Evolutionary conservation across 2,797 vertebrate species (phyloP), one percentile per base, ranked within the genome.

Genomic region (Enteromius anoplus): DNA sequence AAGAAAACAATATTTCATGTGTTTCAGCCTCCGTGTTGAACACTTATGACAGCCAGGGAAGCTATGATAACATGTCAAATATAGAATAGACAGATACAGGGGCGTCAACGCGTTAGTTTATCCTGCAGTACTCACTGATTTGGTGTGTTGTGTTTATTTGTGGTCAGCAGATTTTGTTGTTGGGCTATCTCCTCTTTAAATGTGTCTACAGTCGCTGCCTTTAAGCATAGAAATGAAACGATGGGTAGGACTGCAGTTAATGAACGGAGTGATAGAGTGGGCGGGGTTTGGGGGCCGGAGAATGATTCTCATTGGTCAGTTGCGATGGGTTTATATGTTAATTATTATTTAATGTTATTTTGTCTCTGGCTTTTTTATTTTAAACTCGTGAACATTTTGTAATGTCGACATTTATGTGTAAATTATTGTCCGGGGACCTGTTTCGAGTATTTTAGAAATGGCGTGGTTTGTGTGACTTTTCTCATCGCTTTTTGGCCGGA

Each of bases 221-320:
- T 66, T 45, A 32, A 76, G 34, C 49, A 10, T 23, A 69, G 72
- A 82, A 76, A 75, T 42, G 65, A 2, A 75, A 15, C 0, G 12
- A 65, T 15, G 4, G 37, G 34, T 0, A 0, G 4, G 40, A 23
- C 8, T 19, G 1, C 17, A 1, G 9, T 9, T 19, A 40, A 15
- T 2, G 1, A 7, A 3, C 0, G 0, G 5, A 0, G 1, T 32
- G 0, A 0, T 8, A 0, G 15, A 60, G 4, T n/a, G 64, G 81
- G 81, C 81, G 72, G 49, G n/a, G 62, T 19, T 32, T 55, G 1
- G 23, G 7, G 7, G 3, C 5, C 55, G 21, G 21, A 81, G 9
- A 0, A 8, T 19, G 3, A 8, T 37, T 71, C 10, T 47, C 15
- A 80, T 71, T 80, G 37, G 78, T 32, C 37, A 23, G 34, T 17